These are phyloP conservation scores for Rhynchopsitta pachyrhyncha DNA, from an alignment of 2,113 vertebrate genomes.

Conservation along the genomic window DNA sequence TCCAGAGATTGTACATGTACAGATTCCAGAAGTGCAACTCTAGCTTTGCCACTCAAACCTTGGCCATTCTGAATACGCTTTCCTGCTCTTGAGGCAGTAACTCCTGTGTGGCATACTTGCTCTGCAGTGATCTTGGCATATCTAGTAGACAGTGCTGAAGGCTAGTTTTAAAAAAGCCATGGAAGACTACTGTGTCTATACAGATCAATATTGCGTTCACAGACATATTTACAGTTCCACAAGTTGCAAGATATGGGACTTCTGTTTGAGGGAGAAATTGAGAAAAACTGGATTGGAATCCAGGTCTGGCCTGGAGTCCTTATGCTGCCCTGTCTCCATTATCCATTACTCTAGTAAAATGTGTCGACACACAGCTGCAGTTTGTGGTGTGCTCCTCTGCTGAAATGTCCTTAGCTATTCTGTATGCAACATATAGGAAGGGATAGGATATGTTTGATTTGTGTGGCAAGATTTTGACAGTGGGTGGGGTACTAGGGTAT, in stretches of 20 bases:
- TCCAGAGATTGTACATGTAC: no score
- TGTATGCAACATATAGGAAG: neutral
- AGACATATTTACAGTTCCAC: neutral
- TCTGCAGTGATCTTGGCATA: neutral
- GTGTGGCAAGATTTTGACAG: neutral
- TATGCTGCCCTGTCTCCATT: neutral
- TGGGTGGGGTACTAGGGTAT: neutral
- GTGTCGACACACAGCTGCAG: neutral
- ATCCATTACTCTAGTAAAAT: neutral
- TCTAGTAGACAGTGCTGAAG: neutral
- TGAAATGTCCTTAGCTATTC: neutral
- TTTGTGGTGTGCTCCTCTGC: neutral
- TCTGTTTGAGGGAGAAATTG: neutral
- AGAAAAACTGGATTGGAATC: neutral
- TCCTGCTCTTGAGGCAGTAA: neutral
- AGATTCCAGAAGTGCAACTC: neutral
- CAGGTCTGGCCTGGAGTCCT: neutral
- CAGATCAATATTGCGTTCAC: neutral
- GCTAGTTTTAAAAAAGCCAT: neutral
- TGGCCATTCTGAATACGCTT: neutral
- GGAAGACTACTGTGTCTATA: neutral
- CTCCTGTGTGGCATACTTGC: accelerated
- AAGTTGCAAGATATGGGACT: neutral
- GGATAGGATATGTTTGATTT: neutral
- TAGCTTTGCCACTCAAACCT: neutral